phyloP scores from a whole-genome alignment of 2,797 vertebrate species.

The Sternotherus odoratus region DNA sequence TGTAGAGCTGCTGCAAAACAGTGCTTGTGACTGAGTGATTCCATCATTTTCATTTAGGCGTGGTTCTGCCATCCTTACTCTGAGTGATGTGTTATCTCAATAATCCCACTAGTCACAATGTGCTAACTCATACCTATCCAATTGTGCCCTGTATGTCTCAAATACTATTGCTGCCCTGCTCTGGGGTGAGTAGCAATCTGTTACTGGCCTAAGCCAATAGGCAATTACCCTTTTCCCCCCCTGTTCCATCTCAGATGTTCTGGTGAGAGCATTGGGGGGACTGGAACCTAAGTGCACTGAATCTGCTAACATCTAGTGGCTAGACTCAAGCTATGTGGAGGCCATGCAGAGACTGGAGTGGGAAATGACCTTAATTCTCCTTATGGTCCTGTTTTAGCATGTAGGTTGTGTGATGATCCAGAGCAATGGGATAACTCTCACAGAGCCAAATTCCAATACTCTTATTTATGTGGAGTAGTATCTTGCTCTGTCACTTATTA shows the following conservation, averaged over 20 bases:
- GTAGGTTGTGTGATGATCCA: not conserved
- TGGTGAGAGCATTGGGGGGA: accelerated
- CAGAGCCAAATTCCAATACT: not conserved
- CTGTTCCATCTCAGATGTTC: not conserved
- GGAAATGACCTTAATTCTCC: not conserved
- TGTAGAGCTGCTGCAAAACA: not conserved
- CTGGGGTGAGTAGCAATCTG: not conserved
- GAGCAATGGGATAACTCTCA: not conserved
- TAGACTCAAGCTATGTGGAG: not conserved
- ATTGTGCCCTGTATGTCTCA: not conserved
- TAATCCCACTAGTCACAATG: not conserved
- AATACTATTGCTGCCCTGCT: not conserved
- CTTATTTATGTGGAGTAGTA: not conserved
- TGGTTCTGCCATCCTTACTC: not conserved
- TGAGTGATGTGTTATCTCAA: not conserved
- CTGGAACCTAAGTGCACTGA: no score
- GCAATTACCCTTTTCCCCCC: accelerated
- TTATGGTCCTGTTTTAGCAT: not conserved
- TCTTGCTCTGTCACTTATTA: not conserved
- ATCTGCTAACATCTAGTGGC: not conserved
- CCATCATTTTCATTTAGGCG: not conserved
- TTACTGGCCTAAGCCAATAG: not conserved
- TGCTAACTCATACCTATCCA: not conserved
- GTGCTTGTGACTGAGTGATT: not conserved
- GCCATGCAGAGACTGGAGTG: accelerated